Evolutionary conservation across 2,797 vertebrate genomes (phyloP).

Genomic region (Spea hammondii): DNA sequence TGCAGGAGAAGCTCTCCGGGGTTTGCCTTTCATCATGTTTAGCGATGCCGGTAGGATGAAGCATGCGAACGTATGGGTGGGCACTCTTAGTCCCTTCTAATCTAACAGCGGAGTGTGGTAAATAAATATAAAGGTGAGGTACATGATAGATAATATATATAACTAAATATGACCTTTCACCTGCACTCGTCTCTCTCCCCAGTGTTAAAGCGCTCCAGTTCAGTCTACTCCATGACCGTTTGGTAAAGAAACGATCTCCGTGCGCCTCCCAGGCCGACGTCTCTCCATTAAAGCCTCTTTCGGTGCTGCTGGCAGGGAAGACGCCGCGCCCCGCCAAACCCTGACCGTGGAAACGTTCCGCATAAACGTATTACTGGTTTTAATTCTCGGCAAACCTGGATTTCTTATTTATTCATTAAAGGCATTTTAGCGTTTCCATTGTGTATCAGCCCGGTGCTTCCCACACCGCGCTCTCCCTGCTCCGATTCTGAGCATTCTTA

Average conservation of each 20-base stretch:
- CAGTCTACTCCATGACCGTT: constrained; percentile 28
- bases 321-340: background rate
- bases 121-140: too few relatives aligned
- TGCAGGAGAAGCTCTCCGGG: too few relatives aligned
- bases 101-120: too few relatives aligned
- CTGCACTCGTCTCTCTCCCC: background rate
- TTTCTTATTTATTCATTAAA: background rate
- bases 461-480: too few relatives aligned
- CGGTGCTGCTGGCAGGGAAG: constrained; percentile 22
- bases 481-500: too few relatives aligned
- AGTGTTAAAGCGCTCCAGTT: constrained; percentile 34
- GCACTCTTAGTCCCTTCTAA: too few relatives aligned
- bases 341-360: background rate
- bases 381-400: background rate
- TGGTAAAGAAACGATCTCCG: constrained; percentile 9
- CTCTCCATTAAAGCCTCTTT: background rate
- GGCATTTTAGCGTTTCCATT: too few relatives aligned
- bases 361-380: background rate
- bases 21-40: too few relatives aligned
- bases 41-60: too few relatives aligned
- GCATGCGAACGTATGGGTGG: too few relatives aligned
- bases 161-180: background rate
- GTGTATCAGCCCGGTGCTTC: too few relatives aligned
- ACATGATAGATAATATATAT: too few relatives aligned
- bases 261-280: background rate